Percentiles rank a stretch among this genome's conserved stretches.
Conservation (phyloP, 2,888 invertebrate species). For the Mactromeris polynyma region DNA sequence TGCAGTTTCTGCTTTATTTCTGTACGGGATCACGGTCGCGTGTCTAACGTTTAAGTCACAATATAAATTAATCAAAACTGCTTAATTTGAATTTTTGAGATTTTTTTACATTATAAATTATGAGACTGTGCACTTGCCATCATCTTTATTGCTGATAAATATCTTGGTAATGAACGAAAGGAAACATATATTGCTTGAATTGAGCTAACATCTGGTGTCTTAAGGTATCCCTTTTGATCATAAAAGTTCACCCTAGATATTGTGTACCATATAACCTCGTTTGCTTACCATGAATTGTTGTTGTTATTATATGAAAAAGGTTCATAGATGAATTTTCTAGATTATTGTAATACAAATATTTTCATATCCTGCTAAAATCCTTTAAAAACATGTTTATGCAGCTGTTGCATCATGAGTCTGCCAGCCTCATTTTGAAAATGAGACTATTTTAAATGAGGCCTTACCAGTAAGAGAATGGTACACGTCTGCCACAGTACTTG, state of each 20-base stretch:
- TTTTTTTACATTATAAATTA: background rate
- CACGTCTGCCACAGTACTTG: background rate
- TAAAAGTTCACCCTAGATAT: background rate
- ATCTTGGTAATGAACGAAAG: conserved; percentile 1
- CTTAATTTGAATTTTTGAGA: conserved; percentile 9
- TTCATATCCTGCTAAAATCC: conserved; percentile 4
- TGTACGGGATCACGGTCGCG: background rate
- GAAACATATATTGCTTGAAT: conserved; percentile 1
- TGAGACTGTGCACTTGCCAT: background rate
- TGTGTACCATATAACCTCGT: background rate
- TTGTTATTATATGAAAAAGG: background rate
- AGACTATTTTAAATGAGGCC: conserved; percentile 1
- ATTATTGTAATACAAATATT: background rate
- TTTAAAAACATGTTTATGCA: background rate
- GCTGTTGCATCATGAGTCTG: conserved; percentile 9
- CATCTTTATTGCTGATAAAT: background rate
- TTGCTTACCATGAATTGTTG: background rate
- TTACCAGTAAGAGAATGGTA: background rate
- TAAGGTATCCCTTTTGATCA: background rate
- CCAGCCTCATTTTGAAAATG: conserved; percentile 6
- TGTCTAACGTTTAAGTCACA: background rate
- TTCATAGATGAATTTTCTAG: background rate
- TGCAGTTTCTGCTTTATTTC: background rate
- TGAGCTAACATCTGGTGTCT: conserved; percentile 10
- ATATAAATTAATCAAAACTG: conserved; percentile 14